A percentile compares a stretch with the other conserved stretches of the same genome.
phyloP scores from a whole-genome alignment of 2,888 invertebrate species.

The Octonoba sinensis region DNA sequence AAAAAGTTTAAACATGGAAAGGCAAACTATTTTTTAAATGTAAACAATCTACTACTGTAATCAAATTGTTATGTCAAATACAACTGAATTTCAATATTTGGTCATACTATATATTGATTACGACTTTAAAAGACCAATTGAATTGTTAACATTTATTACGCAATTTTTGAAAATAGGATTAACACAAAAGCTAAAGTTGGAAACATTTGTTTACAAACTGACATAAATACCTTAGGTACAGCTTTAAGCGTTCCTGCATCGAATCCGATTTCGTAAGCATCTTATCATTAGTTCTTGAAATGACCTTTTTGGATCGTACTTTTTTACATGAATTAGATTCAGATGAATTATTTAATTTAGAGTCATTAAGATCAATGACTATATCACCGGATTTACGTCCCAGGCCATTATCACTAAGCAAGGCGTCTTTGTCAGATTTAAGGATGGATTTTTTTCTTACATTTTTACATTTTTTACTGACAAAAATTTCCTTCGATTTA shows the following conservation, averaged over 20 bases:
- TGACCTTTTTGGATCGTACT: constrained; percentile 37
- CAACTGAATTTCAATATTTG: too few species aligned
- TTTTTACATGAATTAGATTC: constrained; percentile 31
- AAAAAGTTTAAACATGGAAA: too few species aligned
- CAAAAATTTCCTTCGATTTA: constrained; percentile 27
- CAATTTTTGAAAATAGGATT: too few species aligned
- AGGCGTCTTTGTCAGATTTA: constrained; percentile 60
- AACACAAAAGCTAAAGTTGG: too few species aligned
- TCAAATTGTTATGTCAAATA: too few species aligned
- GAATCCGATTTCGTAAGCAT: constrained; percentile 49
- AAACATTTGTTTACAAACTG: background rate
- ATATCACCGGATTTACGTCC: constrained; percentile 54
- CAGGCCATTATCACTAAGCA: constrained; percentile 48
- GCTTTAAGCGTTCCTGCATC: constrained; percentile 61
- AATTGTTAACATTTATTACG: too few species aligned
- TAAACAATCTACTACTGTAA: too few species aligned
- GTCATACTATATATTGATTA: too few species aligned
- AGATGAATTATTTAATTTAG: constrained; percentile 7
- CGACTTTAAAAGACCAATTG: too few species aligned
- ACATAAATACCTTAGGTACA: constrained; percentile 58
- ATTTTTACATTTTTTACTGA: constrained; percentile 43
- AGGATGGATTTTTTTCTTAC: constrained; percentile 34
- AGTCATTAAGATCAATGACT: constrained; percentile 3
- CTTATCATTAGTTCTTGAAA: constrained; percentile 72
- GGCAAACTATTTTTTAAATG: too few species aligned